Evolutionary conservation across 2,113 vertebrate genomes (phyloP).

Genomic region (Asarcornis scutulata): DNA sequence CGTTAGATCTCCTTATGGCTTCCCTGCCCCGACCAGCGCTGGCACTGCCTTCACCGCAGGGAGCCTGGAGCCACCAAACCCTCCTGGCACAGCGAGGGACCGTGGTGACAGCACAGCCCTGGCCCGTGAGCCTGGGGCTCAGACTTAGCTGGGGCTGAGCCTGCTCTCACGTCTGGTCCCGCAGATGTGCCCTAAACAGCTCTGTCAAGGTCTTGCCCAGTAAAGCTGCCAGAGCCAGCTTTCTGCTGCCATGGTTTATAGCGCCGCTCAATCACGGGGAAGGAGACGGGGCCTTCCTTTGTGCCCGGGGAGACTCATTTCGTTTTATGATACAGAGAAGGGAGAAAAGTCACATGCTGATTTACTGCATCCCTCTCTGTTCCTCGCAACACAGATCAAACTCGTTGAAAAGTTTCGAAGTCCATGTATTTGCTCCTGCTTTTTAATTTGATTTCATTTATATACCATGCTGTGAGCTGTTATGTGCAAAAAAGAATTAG

Average conservation of each 20-base stretch:
- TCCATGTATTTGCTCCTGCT: neutral
- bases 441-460: neutral
- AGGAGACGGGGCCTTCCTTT: neutral
- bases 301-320: rapidly evolving
- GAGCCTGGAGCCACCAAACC: neutral
- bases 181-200: neutral
- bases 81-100: rapidly evolving
- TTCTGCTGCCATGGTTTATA: neutral
- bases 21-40: neutral
- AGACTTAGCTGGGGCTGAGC: neutral
- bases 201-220: neutral
- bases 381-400: neutral
- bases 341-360: neutral
- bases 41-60: rapidly evolving
- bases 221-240: neutral
- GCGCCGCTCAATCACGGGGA: neutral
- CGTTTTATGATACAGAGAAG: neutral
- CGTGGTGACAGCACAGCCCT: rapidly evolving
- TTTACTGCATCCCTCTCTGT: neutral
- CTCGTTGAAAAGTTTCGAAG: neutral
- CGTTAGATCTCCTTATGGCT: neutral
- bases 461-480: neutral
- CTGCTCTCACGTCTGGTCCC: neutral
- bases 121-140: no score
- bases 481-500: neutral